A percentile compares a stretch with the other conserved stretches of the same genome.
Conservation (phyloP, 1,140 invertebrate genomes). For the Orussus abietinus region DNA sequence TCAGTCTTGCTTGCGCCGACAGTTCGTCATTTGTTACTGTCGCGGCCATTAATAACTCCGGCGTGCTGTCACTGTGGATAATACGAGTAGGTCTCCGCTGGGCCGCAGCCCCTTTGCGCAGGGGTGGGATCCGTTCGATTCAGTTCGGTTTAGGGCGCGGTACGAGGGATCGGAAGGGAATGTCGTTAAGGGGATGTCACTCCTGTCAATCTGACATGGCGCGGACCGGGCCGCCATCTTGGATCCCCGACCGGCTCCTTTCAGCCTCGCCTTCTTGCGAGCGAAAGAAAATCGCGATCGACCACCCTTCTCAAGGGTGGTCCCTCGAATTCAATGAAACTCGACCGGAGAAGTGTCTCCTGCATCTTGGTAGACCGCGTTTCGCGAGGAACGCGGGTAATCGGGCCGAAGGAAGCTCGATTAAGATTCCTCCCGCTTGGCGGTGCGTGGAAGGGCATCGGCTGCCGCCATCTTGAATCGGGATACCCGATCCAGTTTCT, state of each 20-base stretch:
- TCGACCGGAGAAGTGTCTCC: too few species aligned
- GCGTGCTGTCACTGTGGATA: slow-evolving; percentile 55
- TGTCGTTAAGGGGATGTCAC: slow-evolving; percentile 50
- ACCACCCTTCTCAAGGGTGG: too few species aligned
- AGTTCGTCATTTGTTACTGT: slow-evolving; percentile 56
- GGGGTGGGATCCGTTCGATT: slow-evolving; percentile 50
- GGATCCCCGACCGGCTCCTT: slow-evolving; percentile 19
- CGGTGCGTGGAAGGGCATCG: too few species aligned
- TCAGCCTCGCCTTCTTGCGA: too few species aligned
- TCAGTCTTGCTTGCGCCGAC: slow-evolving; percentile 56
- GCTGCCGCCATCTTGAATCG: too few species aligned
- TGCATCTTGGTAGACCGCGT: too few species aligned
- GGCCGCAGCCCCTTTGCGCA: slow-evolving; percentile 28
- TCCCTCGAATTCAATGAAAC: too few species aligned
- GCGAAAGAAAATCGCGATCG: too few species aligned
- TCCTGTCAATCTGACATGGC: slow-evolving; percentile 47
- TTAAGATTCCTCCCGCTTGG: too few species aligned
- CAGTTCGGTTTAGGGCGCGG: slow-evolving; percentile 47
- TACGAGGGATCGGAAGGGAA: slow-evolving; percentile 45
- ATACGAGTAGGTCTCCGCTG: slow-evolving; percentile 49
- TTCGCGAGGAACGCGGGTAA: too few species aligned
- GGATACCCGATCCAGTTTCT: too few species aligned
- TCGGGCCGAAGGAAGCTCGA: too few species aligned
- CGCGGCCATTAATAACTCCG: slow-evolving; percentile 55
- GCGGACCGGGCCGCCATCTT: slow-evolving; percentile 41